Percentiles rank a stretch among this genome's conserved stretches.
These are phyloP conservation scores for Diplosoma virens DNA, from an alignment of 23 tunicate genomes.

Conservation along the genomic window DNA sequence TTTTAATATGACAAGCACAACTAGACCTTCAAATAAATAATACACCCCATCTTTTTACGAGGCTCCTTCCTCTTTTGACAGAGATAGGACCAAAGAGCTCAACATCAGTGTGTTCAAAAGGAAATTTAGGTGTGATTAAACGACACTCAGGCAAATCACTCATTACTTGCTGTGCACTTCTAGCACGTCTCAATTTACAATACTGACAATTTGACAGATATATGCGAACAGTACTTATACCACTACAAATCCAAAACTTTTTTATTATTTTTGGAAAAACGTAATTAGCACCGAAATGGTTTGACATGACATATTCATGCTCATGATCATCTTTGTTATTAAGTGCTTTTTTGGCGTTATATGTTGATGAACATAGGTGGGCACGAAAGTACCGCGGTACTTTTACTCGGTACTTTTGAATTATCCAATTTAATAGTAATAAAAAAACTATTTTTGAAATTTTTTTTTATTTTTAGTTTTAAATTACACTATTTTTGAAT, in stretches of 20 bases:
- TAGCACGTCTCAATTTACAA: slow-evolving; percentile 17
- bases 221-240: not conserved
- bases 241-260: not conserved
- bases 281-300: slow-evolving; percentile 15
- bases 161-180: not conserved
- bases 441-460: too few relatives aligned
- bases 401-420: too few relatives aligned
- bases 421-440: too few relatives aligned
- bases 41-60: slow-evolving; percentile 12
- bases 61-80: not conserved
- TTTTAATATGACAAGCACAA: slow-evolving; percentile 9
- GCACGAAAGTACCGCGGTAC: too few relatives aligned
- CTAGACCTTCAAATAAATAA: slow-evolving; percentile 16
- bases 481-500: too few relatives aligned
- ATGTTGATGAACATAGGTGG: not conserved
- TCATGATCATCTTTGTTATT: not conserved
- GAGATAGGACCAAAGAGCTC: not conserved
- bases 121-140: not conserved
- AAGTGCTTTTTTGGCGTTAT: not conserved
- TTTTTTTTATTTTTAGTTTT: too few relatives aligned
- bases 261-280: not conserved
- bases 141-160: slow-evolving; percentile 9
- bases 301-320: not conserved
- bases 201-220: not conserved
- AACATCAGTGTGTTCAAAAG: slow-evolving; percentile 2